These are phyloP conservation scores for Grapholita molesta DNA, from an alignment of 1,140 invertebrate genomes.

Conservation along the genomic window DNA sequence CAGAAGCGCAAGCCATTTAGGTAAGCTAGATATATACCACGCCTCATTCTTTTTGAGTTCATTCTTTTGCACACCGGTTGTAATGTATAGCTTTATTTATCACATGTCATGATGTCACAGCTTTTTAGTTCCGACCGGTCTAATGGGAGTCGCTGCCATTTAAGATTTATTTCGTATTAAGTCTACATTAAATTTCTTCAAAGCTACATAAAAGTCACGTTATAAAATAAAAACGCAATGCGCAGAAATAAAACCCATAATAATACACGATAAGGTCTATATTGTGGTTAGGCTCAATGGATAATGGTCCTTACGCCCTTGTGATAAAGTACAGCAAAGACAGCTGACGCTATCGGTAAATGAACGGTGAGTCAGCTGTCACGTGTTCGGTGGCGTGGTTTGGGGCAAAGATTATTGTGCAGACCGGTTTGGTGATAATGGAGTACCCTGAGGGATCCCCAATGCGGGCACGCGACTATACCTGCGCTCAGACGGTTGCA, in stretches of 20 bases:
- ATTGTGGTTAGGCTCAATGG: not conserved
- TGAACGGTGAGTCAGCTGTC: slow-evolving; percentile 15
- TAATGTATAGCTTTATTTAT: not conserved
- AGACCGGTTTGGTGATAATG: not conserved
- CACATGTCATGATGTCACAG: not conserved
- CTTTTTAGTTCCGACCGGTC: not conserved
- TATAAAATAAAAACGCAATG: slow-evolving; percentile 2
- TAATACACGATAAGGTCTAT: slow-evolving; percentile 1
- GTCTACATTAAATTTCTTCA: not conserved
- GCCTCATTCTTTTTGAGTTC: no score
- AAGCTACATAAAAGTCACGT: not conserved
- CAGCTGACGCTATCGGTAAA: slow-evolving; percentile 13
- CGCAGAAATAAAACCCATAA: slow-evolving; percentile 7
- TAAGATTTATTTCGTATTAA: not conserved
- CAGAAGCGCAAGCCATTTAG: no score
- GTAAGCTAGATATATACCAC: no score
- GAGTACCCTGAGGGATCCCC: not conserved
- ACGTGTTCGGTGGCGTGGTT: slow-evolving; percentile 15
- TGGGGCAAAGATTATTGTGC: not conserved
- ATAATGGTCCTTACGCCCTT: not conserved
- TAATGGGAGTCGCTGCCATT: not conserved
- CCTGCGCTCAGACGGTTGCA: not conserved
- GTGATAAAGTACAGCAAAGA: not conserved
- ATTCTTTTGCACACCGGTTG: not conserved
- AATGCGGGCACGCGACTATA: not conserved